Evolutionary conservation across 2,113 vertebrate genomes (phyloP), one percentile per base, ranked within the genome.

Genomic region (Trochalopteron elliotii): DNA sequence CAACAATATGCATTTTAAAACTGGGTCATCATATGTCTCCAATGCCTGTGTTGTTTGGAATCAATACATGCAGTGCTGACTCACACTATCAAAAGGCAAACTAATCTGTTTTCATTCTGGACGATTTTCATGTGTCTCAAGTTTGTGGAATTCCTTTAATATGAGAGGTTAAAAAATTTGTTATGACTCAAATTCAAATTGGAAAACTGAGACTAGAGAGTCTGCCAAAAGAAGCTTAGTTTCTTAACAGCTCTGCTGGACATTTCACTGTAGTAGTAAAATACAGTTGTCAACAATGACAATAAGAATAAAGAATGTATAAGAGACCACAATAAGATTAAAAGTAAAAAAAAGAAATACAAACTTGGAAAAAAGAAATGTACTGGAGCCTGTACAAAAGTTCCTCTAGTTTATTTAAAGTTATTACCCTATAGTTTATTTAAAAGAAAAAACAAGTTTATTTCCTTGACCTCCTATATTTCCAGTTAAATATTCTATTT

Each of bases 1-100:
- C 76, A 93, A 91, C 64, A 69, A 55, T 64, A 91, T 47, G 19
- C n/a, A 85, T 89, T 92, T 87, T 64, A 72, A 83, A 93, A 90
- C 15, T 55, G 52, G 65, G 45, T 90, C 69, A 87, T 94, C 17
- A 12, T 45, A 57, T 20, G 18, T 49, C 61, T 91, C 49, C 69
- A 84, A 53, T 42, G 70, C 23, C 39, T 5, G 2, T 37, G 79
- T 22, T 82, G 30, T 63, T 74, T 87, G 64, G 35, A 85, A 76
- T 81, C 88, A 72, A 79, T 78, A 85, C 16, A 17, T 45, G 5
- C 2, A 15, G 25, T 67, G 42, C 40, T 89, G 60, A 77, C 15
- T 79, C 65, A 63, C 40, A 33, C 9, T 33, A 53, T 33, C 56
- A 63, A 82, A 71, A 67, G n/a, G 27, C 10, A 89, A 77, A 24